Base-by-base conservation (phyloP, 64 coral and sea anemone genomes). In the Pachyseris speciosa region DNA sequence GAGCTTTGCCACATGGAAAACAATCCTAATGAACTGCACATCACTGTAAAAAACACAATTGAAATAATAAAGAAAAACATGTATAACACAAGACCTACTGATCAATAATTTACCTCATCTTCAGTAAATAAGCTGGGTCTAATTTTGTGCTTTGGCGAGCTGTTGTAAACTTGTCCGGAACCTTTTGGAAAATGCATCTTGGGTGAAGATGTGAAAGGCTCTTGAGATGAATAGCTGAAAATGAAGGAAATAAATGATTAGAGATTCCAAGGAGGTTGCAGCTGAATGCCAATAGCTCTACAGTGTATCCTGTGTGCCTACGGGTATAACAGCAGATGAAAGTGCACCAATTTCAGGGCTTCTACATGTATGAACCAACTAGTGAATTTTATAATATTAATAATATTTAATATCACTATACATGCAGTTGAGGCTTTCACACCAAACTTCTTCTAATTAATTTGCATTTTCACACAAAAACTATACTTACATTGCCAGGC, bases 401-500 rank as follows among this genome's bases (percentile, higher is more conserved):
- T n/a, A n/a, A n/a, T n/a, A n/a, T n/a, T n/a, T n/a, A n/a, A n/a
- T n/a, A n/a, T n/a, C n/a, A 49, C 47, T 49, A 49, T 49, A 49
- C 47, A 49, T 49, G 7, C 1, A 49, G 7, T 11, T 6, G 43
- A 45, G 43, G 43, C 11, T 45, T 45, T 45, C 4, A 45, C 11
- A 4, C 43, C 43, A 6, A 19, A 12, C 9, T 20, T 26, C 29
- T 55, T 43, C 24, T 26, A n/a, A n/a, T 64, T 7, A 19, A 19
- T 27, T 51, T 83, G 48, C 10, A 15, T 59, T 59, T 19, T 38
- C 3, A 1, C 24, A 38, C 15, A 25, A 28, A 22, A 19, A 27
- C 34, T n/a, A 24, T 78, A 83, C 94, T 95, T 80, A 95, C 97
- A 93, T 81, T 53, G 94, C 97, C 37, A 95, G 64, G 41, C 97